phyloP scores from a whole-genome alignment of 2,888 invertebrate species.

The Anticlea derivata region DNA sequence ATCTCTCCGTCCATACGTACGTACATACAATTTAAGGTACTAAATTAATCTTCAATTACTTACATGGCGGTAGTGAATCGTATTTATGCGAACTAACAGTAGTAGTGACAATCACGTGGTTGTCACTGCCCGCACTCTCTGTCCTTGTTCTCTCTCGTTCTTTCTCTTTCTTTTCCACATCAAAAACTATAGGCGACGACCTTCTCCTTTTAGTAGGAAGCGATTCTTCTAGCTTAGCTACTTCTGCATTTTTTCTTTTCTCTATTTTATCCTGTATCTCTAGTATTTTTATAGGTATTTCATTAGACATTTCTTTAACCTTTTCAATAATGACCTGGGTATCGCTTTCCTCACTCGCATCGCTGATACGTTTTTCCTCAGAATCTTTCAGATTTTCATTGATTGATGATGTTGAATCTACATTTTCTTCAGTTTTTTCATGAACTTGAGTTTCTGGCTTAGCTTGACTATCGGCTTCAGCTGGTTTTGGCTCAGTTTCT shows the following conservation, averaged over 20 bases:
- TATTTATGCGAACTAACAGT: constrained; percentile 75
- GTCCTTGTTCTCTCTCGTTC: constrained; percentile 69
- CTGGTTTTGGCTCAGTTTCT: constrained; percentile 32
- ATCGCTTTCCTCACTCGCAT: constrained; percentile 62
- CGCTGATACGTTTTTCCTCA: constrained; percentile 44
- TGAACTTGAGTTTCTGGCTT: constrained; percentile 14
- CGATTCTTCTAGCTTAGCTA: constrained; percentile 32
- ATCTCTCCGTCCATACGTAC: no score
- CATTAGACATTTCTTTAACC: constrained; percentile 32
- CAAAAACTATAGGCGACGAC: constrained; percentile 84
- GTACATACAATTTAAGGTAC: no score
- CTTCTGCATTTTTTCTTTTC: constrained; percentile 41
- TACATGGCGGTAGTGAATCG: constrained; percentile 84
- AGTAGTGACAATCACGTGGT: constrained; percentile 63
- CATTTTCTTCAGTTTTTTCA: constrained; percentile 31
- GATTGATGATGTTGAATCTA: constrained; percentile 5
- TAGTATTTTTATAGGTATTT: constrained; percentile 16
- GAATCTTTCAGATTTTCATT: constrained; percentile 15
- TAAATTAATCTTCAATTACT: no score
- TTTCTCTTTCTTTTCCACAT: constrained; percentile 60
- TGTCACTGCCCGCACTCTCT: constrained; percentile 76
- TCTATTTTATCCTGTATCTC: constrained; percentile 23
- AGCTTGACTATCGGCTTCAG: constrained; percentile 30
- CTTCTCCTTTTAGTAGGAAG: constrained; percentile 63
- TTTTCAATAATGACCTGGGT: constrained; percentile 62